Conservation (phyloP, 2,797 vertebrate genomes). For the Heliangelus exortis region DNA sequence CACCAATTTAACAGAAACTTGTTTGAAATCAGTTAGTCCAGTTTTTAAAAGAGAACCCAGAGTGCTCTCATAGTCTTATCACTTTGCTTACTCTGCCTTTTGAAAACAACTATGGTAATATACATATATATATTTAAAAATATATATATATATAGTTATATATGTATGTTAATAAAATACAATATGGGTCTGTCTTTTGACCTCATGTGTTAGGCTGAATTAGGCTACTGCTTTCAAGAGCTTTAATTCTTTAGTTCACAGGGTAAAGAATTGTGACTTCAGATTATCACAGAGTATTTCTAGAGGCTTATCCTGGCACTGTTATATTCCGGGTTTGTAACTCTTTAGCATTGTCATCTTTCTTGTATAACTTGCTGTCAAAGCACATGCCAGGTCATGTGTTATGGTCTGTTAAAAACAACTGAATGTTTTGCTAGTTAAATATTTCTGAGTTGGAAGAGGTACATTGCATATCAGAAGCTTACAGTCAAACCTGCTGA, state of each 20-base stretch:
- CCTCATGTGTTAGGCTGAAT: background rate
- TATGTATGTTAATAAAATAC: background rate
- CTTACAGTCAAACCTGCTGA: background rate
- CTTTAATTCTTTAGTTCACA: background rate
- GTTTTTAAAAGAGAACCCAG: background rate
- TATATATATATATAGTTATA: no score
- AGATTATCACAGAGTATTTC: background rate
- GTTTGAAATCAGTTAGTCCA: background rate
- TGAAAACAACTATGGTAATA: slow-evolving; percentile 2
- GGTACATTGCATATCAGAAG: background rate
- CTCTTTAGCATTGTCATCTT: background rate
- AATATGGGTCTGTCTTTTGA: background rate
- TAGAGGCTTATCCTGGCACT: background rate
- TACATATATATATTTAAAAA: no score
- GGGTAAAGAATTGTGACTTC: slow-evolving; percentile 2
- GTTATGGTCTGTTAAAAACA: background rate
- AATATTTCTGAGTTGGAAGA: slow-evolving; percentile 2
- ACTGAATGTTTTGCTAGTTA: background rate
- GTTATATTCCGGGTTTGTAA: background rate
- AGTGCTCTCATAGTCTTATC: background rate
- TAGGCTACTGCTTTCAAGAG: background rate
- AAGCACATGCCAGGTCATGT: background rate
- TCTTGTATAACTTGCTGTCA: slow-evolving; percentile 9
- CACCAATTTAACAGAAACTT: background rate
- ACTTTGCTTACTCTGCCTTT: background rate